Evolutionary conservation across 2,113 vertebrate species (phyloP).

Genomic region (Otocyon megalotis): DNA sequence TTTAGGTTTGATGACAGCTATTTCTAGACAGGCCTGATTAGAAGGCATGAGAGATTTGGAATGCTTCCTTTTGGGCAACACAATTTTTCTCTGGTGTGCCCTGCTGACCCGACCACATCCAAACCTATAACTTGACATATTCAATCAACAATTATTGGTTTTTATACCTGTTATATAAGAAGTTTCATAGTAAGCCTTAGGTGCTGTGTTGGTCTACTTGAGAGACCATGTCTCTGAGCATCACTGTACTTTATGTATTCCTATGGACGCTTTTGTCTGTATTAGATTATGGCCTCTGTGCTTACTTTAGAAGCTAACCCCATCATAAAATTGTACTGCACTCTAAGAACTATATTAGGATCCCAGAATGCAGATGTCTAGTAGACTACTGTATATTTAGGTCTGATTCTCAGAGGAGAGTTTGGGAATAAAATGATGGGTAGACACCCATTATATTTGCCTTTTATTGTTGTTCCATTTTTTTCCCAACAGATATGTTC

Average conservation of each 20-base stretch:
- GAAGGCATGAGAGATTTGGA: conserved; percentile 50
- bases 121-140: neutral
- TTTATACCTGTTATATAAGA: neutral
- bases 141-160: neutral
- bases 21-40: conserved; percentile 60
- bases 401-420: neutral
- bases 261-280: neutral
- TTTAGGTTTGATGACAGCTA: conserved; percentile 32
- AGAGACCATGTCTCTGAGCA: neutral
- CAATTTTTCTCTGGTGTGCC: conserved; percentile 41
- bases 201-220: no score
- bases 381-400: neutral
- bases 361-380: neutral
- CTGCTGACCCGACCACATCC: conserved; percentile 37
- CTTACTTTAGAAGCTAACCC: neutral
- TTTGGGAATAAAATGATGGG: neutral
- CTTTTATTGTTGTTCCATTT: neutral
- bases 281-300: neutral
- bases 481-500: neutral
- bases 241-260: neutral
- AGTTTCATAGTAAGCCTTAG: neutral
- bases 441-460: neutral
- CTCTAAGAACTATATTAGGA: neutral
- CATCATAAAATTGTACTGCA: neutral
- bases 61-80: conserved; percentile 20